Evolutionary conservation across 2,113 vertebrate species (phyloP), one percentile per base, ranked within the genome.

Genomic region (Oplegnathus fasciatus): DNA sequence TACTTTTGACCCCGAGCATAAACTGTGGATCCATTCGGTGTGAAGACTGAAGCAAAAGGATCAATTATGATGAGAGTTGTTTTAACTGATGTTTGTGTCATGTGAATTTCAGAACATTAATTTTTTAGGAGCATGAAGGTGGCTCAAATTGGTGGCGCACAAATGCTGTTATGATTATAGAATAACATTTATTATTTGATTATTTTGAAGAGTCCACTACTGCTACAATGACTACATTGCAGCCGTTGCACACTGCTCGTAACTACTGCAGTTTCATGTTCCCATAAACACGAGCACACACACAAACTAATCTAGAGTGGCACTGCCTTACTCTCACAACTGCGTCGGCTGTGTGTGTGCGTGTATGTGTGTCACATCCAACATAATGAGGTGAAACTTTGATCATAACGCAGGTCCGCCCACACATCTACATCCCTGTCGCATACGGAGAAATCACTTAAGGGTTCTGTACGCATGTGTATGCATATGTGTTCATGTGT

Each of bases 381-480:
- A 55, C 13, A n/a, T 42, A 57, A 42, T 57, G 32, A 52, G 72
- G 64, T 75, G 28, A 40, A 58, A 58, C 40, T 66, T 74, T 82
- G 34, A 83, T 77, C 74, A 34, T 46, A 64, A 26, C 6, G 20
- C 20, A 34, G 20, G 10, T 62, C 42, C 32, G 28, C 67, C 58
- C n/a, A 40, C 58, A n/a, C 66, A 18, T 4, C 40, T 32, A 9
- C 62, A 20, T 32, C 30, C 30, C 24, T 71, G 57, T 52, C 24
- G 1, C 26, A 13, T 2, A 6, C 10, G 2, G 20, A 28, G 42
- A 44, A 20, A 46, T 64, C 46, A 22, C 65, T 40, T 30, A 28
- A 61, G 30, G 22, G 50, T 37, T 62, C 4, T 62, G 37, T 5
- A 5, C 4, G 1, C 3, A 5, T 30, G 18, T 65, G 28, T 26